These are phyloP conservation scores for Rotaria macrura DNA, from an alignment of 2,888 invertebrate genomes.

Conservation along the genomic window DNA sequence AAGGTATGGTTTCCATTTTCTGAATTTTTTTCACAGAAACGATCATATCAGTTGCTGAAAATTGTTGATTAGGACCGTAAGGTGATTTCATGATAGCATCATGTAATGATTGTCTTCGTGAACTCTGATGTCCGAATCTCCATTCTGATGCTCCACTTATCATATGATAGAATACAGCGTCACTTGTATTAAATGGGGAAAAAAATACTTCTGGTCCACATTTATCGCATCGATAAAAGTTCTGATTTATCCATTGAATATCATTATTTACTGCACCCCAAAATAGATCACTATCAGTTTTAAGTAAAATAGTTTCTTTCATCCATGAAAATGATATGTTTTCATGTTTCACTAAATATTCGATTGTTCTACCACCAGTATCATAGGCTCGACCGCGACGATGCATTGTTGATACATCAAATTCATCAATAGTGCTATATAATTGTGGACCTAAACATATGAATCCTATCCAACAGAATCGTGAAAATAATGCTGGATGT, in stretches of 20 bases:
- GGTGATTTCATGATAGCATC: not conserved
- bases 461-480: constrained; percentile 9
- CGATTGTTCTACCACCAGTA: not conserved
- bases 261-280: not conserved
- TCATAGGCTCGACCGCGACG: not conserved
- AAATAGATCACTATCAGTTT: not conserved
- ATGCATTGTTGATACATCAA: not conserved
- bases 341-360: not conserved
- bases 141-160: constrained; percentile 1
- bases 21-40: not conserved
- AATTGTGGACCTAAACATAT: not conserved
- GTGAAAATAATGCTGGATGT: not conserved
- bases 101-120: not conserved
- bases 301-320: not conserved
- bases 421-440: not conserved
- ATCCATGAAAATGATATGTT: constrained; percentile 2
- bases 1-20: not conserved
- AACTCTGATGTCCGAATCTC: not conserved
- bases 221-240: not conserved
- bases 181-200: not conserved
- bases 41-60: not conserved
- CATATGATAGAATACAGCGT: constrained; percentile 3
- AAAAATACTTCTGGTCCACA: constrained; percentile 6
- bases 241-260: not conserved
- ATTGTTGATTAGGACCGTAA: not conserved